phyloP scores from a whole-genome alignment of 2,113 vertebrate species.

The Phoenicopterus ruber region DNA sequence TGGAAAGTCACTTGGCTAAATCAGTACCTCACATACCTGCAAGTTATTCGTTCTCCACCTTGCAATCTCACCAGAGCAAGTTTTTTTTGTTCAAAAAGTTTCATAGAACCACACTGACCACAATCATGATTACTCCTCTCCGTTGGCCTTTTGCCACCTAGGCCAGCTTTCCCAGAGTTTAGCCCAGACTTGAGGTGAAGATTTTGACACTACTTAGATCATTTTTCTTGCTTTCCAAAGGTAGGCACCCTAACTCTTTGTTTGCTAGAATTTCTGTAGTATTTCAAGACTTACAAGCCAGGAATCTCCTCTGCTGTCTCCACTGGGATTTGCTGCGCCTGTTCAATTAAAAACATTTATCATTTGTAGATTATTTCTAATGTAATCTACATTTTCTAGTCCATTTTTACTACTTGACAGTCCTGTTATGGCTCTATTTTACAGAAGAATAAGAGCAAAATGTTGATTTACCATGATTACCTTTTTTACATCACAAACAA shows the following conservation, averaged over 20 bases:
- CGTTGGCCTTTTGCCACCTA: background rate
- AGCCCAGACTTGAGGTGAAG: background rate
- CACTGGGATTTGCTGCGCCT: background rate
- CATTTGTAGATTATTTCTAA: background rate
- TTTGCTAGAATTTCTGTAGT: background rate
- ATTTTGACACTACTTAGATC: background rate
- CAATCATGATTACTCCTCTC: background rate
- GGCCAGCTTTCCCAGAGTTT: background rate
- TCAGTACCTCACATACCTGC: background rate
- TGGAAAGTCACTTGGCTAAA: background rate
- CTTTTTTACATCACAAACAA: background rate
- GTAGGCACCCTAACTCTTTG: background rate
- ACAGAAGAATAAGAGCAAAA: background rate
- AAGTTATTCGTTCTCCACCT: background rate
- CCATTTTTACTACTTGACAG: background rate
- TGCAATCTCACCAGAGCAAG: background rate
- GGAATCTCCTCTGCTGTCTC: background rate
- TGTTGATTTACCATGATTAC: background rate
- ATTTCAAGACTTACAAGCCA: background rate
- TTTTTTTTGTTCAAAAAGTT: background rate
- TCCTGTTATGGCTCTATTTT: background rate
- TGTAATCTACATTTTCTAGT: background rate
- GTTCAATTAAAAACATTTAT: no score
- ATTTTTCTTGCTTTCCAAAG: background rate
- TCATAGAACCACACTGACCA: background rate